These are phyloP conservation scores for Ectemnius cavifrons DNA, from an alignment of 2,888 invertebrate genomes.

Conservation along the genomic window DNA sequence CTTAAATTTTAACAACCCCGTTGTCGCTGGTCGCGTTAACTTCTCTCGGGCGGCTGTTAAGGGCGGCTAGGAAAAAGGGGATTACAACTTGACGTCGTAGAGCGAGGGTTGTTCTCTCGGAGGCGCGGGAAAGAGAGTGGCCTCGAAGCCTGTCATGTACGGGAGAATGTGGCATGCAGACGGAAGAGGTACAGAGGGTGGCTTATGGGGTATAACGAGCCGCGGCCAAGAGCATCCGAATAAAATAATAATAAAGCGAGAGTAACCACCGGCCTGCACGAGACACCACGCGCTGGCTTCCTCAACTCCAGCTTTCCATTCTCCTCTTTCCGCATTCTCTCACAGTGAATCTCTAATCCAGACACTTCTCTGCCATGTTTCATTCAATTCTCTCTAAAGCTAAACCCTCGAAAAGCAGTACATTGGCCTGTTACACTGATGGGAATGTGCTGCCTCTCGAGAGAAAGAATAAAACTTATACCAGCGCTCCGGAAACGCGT, in stretches of 20 bases:
- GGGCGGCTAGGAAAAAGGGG: slow-evolving; percentile 46
- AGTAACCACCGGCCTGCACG: slow-evolving; percentile 5
- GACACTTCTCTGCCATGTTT: no score
- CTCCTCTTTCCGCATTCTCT: slow-evolving; percentile 11
- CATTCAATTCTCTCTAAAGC: no score
- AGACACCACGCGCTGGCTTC: slow-evolving; percentile 41
- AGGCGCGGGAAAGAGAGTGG: slow-evolving; percentile 28
- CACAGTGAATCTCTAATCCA: slow-evolving; percentile 27
- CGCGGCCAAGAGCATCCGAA: slow-evolving; percentile 68
- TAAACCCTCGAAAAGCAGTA: no score
- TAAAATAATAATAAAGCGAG: slow-evolving; percentile 76
- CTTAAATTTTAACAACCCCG: slow-evolving; percentile 72
- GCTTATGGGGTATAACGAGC: slow-evolving; percentile 63
- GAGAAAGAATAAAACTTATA: no score
- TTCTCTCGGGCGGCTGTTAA: slow-evolving; percentile 45
- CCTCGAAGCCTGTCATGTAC: slow-evolving; percentile 32
- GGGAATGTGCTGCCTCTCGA: no score
- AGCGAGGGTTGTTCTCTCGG: slow-evolving; percentile 26
- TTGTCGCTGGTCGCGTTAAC: slow-evolving; percentile 60
- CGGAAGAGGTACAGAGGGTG: slow-evolving; percentile 35
- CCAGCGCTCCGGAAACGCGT: no score
- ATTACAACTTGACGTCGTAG: slow-evolving; percentile 43
- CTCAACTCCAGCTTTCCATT: slow-evolving; percentile 22
- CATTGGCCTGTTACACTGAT: no score
- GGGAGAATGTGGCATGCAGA: slow-evolving; percentile 39